phyloP scores from a whole-genome alignment of 2,113 vertebrate genomes.

The Daubentonia madagascariensis region DNA sequence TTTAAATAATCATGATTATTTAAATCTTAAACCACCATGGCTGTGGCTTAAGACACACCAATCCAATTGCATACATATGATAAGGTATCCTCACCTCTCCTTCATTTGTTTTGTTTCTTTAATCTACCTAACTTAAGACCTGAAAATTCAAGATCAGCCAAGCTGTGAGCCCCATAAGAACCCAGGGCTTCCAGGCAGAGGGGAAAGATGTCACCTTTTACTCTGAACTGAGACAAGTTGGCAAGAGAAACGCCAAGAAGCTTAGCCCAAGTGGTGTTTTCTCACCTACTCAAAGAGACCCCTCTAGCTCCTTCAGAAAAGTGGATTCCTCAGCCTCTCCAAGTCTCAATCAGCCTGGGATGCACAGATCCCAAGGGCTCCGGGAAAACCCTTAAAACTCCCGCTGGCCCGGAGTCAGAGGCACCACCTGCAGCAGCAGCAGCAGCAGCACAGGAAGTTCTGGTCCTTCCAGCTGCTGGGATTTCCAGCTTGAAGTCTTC shows the following conservation, averaged over 20 bases:
- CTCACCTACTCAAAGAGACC: neutral
- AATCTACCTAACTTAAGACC: neutral
- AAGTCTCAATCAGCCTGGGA: neutral
- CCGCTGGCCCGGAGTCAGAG: rapidly evolving
- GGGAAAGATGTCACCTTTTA: neutral
- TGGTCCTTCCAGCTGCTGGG: constrained; percentile 24
- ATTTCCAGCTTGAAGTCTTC: constrained; percentile 61
- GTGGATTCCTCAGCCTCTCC: neutral
- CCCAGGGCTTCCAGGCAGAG: neutral
- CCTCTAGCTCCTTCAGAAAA: neutral
- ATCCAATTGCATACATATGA: neutral
- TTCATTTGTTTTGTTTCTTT: neutral
- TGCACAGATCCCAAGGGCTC: neutral
- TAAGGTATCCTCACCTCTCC: neutral
- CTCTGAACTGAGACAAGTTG: neutral
- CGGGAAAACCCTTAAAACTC: neutral
- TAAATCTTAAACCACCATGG: neutral
- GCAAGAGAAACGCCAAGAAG: neutral
- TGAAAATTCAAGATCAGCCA: neutral
- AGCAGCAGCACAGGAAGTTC: neutral
- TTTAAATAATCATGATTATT: neutral
- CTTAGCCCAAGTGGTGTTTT: neutral
- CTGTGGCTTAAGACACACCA: neutral
- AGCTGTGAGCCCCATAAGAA: neutral
- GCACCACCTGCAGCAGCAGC: neutral